phyloP scores from a whole-genome alignment of 2,888 invertebrate genomes.

The Pinctada fucata region DNA sequence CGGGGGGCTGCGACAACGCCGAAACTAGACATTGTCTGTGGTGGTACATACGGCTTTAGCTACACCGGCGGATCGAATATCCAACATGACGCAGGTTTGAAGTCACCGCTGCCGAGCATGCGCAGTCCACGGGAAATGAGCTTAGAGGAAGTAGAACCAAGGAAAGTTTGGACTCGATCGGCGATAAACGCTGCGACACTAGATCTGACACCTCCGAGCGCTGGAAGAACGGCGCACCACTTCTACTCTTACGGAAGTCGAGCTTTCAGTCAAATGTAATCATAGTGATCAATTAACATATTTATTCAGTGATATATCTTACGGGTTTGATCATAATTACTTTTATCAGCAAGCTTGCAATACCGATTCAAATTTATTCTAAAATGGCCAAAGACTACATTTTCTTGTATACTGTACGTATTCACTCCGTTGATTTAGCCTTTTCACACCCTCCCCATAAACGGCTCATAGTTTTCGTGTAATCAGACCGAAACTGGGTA shows the following conservation, averaged over 20 bases:
- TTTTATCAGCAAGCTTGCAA: too few species aligned
- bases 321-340: too few species aligned
- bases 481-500: too few species aligned
- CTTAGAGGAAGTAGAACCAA: conserved; percentile 29
- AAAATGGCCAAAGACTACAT: too few species aligned
- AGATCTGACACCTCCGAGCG: conserved; percentile 28
- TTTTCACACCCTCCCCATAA: too few species aligned
- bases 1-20: conserved; percentile 35
- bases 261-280: conserved; percentile 34
- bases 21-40: conserved; percentile 39
- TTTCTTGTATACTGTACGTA: too few species aligned
- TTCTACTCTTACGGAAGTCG: conserved; percentile 25
- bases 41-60: conserved; percentile 25
- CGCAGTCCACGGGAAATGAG: conserved; percentile 21
- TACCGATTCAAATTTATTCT: too few species aligned
- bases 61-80: conserved; percentile 8
- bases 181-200: conserved; percentile 37
- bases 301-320: too few species aligned
- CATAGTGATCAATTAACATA: background rate
- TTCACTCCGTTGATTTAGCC: too few species aligned
- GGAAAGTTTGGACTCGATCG: conserved; percentile 38
- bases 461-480: too few species aligned
- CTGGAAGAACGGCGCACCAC: conserved; percentile 29
- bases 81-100: conserved; percentile 13
- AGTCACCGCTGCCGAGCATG: conserved; percentile 2